Evolutionary conservation across 2,797 vertebrate genomes (phyloP).

Genomic region (Holocentrus rufus): DNA sequence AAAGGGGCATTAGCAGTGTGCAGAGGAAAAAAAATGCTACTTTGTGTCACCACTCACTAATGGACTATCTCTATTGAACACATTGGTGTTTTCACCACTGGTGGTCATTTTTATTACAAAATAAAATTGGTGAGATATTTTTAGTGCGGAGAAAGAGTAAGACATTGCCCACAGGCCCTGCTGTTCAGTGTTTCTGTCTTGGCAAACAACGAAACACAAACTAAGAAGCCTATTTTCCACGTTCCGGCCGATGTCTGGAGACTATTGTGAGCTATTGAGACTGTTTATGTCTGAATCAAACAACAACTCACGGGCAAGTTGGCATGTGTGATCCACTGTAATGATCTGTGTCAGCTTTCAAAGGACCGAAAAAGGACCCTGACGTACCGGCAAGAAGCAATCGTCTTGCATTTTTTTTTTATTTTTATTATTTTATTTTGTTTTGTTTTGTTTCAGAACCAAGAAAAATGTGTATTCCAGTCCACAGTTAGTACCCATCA

Average conservation of each 20-base stretch:
- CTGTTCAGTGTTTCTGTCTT: slow-evolving; percentile 16
- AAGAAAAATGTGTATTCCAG: slow-evolving; percentile 27
- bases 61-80: background rate
- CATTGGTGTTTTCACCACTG: slow-evolving; percentile 29
- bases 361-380: slow-evolving; percentile 4
- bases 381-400: slow-evolving; percentile 4
- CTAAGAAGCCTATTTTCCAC: slow-evolving; percentile 24
- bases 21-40: slow-evolving; percentile 1
- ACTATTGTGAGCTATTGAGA: slow-evolving; percentile 6
- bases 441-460: slow-evolving; percentile 2
- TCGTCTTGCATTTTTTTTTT: background rate
- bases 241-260: slow-evolving; percentile 28
- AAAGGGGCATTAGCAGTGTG: slow-evolving; percentile 52
- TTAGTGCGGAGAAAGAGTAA: background rate
- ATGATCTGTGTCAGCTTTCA: slow-evolving; percentile 36
- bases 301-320: slow-evolving; percentile 17
- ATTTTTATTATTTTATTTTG: no score
- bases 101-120: slow-evolving; percentile 14
- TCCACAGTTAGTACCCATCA: slow-evolving; percentile 33
- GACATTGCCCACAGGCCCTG: background rate
- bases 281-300: slow-evolving; percentile 32
- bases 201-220: slow-evolving; percentile 7
- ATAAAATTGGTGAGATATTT: slow-evolving; percentile 8
- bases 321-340: slow-evolving; percentile 25
- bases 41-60: slow-evolving; percentile 5